Base-by-base conservation (phyloP, 2,888 invertebrate genomes). In the Macaria notata region DNA sequence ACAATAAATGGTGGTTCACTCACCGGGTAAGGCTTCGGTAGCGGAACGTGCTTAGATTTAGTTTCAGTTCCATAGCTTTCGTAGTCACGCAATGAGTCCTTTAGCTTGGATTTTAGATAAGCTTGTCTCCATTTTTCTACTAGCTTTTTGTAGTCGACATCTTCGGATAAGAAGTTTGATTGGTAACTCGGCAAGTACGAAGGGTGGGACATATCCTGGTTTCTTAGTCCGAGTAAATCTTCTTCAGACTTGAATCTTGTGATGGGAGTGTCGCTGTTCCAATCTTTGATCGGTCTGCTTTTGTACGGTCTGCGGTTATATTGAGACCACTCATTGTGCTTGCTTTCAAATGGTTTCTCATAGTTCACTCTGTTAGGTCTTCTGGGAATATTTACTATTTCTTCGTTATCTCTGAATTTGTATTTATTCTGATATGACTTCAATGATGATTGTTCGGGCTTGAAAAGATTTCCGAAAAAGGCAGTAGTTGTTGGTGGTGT, bases 1-100 rank as follows among this genome's bases (percentile, higher is more conserved):
- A 42, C n/a, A 3, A 45, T 64, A 58, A 61, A 61, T 61, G 64
- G 49, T 42, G 50, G 47, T 52, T 43, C 49, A 75, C 90, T 90
- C 77, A 91, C 91, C 79, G 87, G 79, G 73, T 88, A 90, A 44
- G 89, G 89, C 70, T 84, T 89, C 51, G 87, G 81, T 66, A 86
- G 71, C 9, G 88, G 86, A 57, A 89, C 84, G 55, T 88, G 88
- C 54, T 81, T 70, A 9, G 85, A 79, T 63, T 83, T 88, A 9
- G 75, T 60, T 63, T 89, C 86, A n/a, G 88, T 80, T 61, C 84
- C 83, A 56, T 81, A 85, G 9, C 78, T 76, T 64, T 86, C 89
- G 54, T 82, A 83, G 65, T 88, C 90, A 47, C 78, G 76, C 46
- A 75, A 65, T 4, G 78, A 71, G 48, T 88, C 84, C 69, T 82